Percentiles rank a stretch among this genome's conserved stretches.
These are phyloP conservation scores for Drosophila ercepeae DNA, from an alignment of 1,140 invertebrate species.

Conservation along the genomic window DNA sequence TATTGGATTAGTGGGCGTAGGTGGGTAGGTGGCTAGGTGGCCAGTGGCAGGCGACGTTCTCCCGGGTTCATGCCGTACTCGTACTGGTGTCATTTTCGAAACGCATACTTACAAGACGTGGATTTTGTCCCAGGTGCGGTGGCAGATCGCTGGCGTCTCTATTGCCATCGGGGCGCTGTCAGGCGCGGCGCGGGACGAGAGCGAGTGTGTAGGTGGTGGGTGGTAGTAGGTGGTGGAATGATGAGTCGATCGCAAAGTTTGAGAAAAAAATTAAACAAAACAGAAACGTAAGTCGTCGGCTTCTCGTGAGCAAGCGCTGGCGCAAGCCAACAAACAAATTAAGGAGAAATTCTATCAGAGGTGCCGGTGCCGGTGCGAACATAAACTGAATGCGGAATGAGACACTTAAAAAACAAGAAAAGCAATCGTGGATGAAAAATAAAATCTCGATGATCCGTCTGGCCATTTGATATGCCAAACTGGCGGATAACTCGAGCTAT, in stretches of 20 bases:
- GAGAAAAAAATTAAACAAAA: conserved; percentile 68
- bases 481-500: neutral
- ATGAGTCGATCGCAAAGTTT: conserved; percentile 77
- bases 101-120: conserved; percentile 77
- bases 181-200: conserved; percentile 36
- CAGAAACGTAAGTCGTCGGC: conserved; percentile 61
- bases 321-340: conserved; percentile 20
- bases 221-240: conserved; percentile 73
- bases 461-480: neutral
- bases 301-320: conserved; percentile 17
- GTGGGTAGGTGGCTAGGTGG: conserved; percentile 3
- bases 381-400: conserved; percentile 31
- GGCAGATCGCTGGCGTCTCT: conserved; percentile 79
- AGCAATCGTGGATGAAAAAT: conserved; percentile 49
- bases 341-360: conserved; percentile 5
- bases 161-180: conserved; percentile 75
- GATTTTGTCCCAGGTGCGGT: conserved; percentile 74
- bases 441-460: conserved; percentile 12
- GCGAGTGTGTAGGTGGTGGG: conserved; percentile 53
- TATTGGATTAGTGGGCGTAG: too few species aligned
- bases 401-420: conserved; percentile 57
- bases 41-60: conserved; percentile 5
- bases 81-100: conserved; percentile 56
- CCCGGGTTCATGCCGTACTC: conserved; percentile 60
- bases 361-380: conserved; percentile 14